A percentile compares a stretch with the other conserved stretches of the same genome.
Evolutionary conservation across 2,888 invertebrate genomes (phyloP).

Genomic region (Trissoscelio sp.): DNA sequence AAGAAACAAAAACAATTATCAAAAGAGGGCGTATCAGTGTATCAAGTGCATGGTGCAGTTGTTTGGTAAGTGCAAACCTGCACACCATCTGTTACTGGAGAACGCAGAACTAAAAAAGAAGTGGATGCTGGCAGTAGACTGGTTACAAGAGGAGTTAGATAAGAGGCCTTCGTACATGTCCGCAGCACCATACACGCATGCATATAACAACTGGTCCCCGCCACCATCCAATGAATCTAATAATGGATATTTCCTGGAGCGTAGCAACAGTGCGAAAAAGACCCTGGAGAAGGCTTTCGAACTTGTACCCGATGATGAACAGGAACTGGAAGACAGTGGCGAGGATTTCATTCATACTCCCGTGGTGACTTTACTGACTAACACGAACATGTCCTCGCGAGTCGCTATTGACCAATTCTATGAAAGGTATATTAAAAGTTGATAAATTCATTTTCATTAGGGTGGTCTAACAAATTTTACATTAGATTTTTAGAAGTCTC

Average conservation of each 20-base stretch:
- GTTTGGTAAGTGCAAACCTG: conserved; percentile 93
- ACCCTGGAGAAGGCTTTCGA: conserved; percentile 92
- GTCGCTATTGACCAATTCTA: too few species aligned
- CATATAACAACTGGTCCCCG: conserved; percentile 95
- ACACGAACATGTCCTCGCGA: too few species aligned
- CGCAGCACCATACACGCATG: conserved; percentile 91
- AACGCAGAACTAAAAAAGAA: conserved; percentile 92
- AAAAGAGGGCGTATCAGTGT: conserved; percentile 98
- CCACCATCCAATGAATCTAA: conserved; percentile 97
- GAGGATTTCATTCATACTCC: conserved; percentile 30
- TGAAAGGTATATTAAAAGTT: too few species aligned
- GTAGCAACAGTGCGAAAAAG: conserved; percentile 96
- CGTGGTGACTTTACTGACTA: too few species aligned
- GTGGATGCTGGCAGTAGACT: conserved; percentile 95
- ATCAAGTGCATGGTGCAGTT: conserved; percentile 97
- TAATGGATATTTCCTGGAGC: conserved; percentile 96
- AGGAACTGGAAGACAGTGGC: conserved; percentile 72
- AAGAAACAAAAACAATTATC: conserved; percentile 96
- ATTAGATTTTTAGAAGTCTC: too few species aligned
- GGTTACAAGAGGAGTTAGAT: conserved; percentile 98
- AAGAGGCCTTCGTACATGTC: conserved; percentile 85
- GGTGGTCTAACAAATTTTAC: too few species aligned
- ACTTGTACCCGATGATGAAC: conserved; percentile 88
- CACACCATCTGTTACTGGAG: conserved; percentile 91
- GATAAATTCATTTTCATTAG: too few species aligned